Conservation (phyloP, 2,888 invertebrate genomes). For the Machimus rusticus region DNA sequence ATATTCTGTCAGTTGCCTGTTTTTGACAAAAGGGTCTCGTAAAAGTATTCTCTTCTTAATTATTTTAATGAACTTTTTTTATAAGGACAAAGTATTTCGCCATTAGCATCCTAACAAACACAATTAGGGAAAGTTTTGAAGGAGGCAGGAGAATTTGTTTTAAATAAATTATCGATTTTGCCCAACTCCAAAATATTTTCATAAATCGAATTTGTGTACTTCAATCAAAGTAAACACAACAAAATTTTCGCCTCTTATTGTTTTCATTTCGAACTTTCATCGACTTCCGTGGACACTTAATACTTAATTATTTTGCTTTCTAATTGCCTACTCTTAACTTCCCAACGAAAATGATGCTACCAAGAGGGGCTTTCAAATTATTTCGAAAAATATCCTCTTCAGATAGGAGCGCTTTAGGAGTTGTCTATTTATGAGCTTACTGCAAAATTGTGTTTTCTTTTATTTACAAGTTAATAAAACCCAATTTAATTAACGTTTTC, state of each 20-base stretch:
- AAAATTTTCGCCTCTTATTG: background rate
- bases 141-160: background rate
- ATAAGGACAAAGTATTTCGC: background rate
- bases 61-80: background rate
- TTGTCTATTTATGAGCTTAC: background rate
- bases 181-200: background rate
- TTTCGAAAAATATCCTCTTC: background rate
- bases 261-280: background rate
- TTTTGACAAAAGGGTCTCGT: background rate
- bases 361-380: background rate
- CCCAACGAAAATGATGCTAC: background rate
- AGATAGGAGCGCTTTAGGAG: background rate
- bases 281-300: background rate
- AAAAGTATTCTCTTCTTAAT: background rate
- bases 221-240: background rate
- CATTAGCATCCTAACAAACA: background rate
- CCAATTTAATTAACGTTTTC: background rate
- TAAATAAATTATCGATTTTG: background rate
- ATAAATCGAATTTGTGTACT: background rate
- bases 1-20: background rate
- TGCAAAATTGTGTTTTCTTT: background rate
- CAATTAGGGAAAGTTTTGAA: background rate
- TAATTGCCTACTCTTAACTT: background rate
- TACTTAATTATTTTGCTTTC: background rate
- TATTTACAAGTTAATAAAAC: background rate